Base-by-base conservation (phyloP, 35 echinoderm and acorn worm genomes). In the Patiria miniata region DNA sequence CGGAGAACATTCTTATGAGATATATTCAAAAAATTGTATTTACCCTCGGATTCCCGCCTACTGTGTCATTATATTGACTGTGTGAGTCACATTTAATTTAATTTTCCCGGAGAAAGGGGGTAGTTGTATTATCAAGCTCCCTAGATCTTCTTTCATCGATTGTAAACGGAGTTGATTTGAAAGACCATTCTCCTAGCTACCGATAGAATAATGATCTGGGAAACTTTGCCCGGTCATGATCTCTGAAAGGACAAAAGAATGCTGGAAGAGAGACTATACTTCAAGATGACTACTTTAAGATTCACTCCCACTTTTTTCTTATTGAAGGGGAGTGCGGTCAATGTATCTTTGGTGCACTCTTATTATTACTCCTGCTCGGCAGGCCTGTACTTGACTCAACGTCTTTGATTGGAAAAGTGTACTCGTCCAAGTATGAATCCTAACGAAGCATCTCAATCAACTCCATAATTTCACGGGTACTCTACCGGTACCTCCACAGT, bases 81-180 rank as follows among this genome's bases (percentile, higher is more conserved):
- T 73, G 65, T 73, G 65, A 73, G 65, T 73, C 65, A 73, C 65
- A 73, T 73, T 73, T 73, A 73, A 73, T 73, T 73, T 73, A 73
- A 73, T 73, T 73, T 73, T 73, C 65, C 22, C 65, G 10, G 26
- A 0, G 34, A 73, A 73, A 73, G 23, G 34, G 23, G 42, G 42
- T 47, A 47, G 42, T 73, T 73, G 34, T 73, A 47, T 47, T 47
- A 73, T 73, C 65, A 26, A 73, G 65, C 65, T 19, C 65, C 65
- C 65, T 4, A 73, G 22, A 73, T 73, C 65, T 36, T 23, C 65
- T 73, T 73, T 73, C 65, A 73, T 34, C 8, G 22, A 68, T 73
- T 73, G 23, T 36, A 73, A 73, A 30, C 29, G 30, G 65, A 34
- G 65, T 73, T 73, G 65, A 73, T 73, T 73, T 73, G 65, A 34